Percentiles rank a stretch among this genome's conserved stretches.
These are phyloP conservation scores for Bruchidius siliquastri DNA, from an alignment of 2,888 invertebrate species.

Conservation along the genomic window DNA sequence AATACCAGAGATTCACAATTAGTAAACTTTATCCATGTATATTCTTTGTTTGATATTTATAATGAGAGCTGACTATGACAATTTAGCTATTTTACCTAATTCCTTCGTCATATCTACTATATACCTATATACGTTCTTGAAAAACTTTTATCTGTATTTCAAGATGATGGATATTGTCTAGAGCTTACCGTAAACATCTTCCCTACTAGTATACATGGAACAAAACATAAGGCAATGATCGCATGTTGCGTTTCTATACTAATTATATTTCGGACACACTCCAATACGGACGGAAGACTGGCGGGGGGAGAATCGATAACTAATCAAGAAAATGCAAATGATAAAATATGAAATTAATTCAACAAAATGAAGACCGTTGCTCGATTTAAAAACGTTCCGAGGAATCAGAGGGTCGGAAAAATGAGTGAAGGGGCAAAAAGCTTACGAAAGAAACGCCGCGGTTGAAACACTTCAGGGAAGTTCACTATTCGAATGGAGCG, in stretches of 20 bases:
- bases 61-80: too few relatives aligned
- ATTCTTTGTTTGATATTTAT: too few relatives aligned
- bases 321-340: slow-evolving; percentile 41
- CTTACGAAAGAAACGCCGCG: slow-evolving; percentile 35
- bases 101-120: too few relatives aligned
- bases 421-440: slow-evolving; percentile 34
- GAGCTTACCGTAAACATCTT: too few relatives aligned
- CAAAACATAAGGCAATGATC: not conserved
- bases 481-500: not conserved
- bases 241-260: not conserved
- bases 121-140: too few relatives aligned
- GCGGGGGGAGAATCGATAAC: slow-evolving; percentile 30
- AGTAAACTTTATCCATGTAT: too few relatives aligned
- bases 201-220: not conserved
- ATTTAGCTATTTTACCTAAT: too few relatives aligned
- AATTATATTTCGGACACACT: not conserved
- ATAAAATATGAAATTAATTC: slow-evolving; percentile 34
- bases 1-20: too few relatives aligned
- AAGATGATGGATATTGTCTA: too few relatives aligned
- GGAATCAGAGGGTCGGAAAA: slow-evolving; percentile 32
- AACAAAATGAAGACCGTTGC: slow-evolving; percentile 28
- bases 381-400: slow-evolving; percentile 27
- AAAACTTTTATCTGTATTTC: too few relatives aligned
- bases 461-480: slow-evolving; percentile 25
- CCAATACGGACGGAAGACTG: not conserved